Base-by-base conservation (phyloP, 2,113 vertebrate genomes). In the Myxocyprinus asiaticus region DNA sequence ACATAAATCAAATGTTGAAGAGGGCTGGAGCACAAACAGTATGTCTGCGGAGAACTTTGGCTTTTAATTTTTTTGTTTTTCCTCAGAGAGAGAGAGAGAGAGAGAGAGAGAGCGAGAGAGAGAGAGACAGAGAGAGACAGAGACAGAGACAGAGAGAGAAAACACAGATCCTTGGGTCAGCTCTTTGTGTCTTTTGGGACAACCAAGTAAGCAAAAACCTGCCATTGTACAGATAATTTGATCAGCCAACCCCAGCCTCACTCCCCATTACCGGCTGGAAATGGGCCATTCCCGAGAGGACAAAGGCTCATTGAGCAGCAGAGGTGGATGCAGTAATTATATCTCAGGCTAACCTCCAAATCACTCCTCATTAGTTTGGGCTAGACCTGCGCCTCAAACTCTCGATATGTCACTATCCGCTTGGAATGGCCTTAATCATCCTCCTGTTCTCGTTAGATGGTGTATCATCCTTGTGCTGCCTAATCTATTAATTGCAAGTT, bases 251-350 rank as follows among this genome's bases (percentile, higher is more conserved):
- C 68, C 74, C 70, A 83, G 82, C 76, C 86, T 84, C 78, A 81
- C 86, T 91, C 87, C 89, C 84, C 84, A 90, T 91, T 92, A 92
- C 90, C 81, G 87, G 87, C 84, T 90, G 87, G 88, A 91, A 92
- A 91, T 89, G 88, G 87, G 78, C 76, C 78, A 82, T 76, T 90
- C 92, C 89, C 91, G 67, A 50, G 90, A 86, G 90, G 82, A 86
- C 66, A 86, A 87, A 91, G 89, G 89, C 90, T 91, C 91, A 91
- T 91, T 92, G 90, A 94, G 88, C 90, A 92, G 85, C 76, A 81
- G 84, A 90, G 89, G 90, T 90, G 88, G 87, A 87, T 88, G 89
- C 83, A 73, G 91, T 93, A 92, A 93, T 93, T 94, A 94, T 90
- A 89, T 88, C 85, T 88, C 86, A 87, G 85, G 80, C 89, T 87